A percentile compares a stretch with the other conserved stretches of the same genome.
Conservation (phyloP, 2,888 invertebrate genomes). For the Microdon myrmicae region DNA sequence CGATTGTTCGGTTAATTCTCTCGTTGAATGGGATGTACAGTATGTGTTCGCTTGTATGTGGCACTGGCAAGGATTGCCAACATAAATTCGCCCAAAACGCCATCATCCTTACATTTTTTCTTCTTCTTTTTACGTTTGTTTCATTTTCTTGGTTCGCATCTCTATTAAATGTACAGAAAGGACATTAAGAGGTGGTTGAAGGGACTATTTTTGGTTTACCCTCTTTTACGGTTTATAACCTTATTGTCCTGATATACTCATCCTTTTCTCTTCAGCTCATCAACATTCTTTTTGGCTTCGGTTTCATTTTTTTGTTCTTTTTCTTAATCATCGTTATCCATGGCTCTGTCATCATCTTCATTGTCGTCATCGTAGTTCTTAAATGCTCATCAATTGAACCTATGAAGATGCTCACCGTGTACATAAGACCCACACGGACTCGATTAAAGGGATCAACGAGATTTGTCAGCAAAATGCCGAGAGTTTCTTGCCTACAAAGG, state of each 20-base stretch:
- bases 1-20: slow-evolving; percentile 51
- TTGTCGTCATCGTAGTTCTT: slow-evolving; percentile 13
- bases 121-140: slow-evolving; percentile 4
- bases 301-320: slow-evolving; percentile 10
- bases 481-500: slow-evolving; percentile 48
- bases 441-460: slow-evolving; percentile 48
- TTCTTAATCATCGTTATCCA: slow-evolving; percentile 49
- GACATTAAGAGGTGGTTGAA: slow-evolving; percentile 27
- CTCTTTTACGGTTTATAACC: slow-evolving; percentile 53
- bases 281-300: too few species aligned
- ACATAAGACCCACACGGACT: slow-evolving; percentile 29
- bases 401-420: slow-evolving; percentile 19
- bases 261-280: too few species aligned
- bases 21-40: slow-evolving; percentile 20
- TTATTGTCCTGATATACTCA: slow-evolving; percentile 50
- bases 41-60: slow-evolving; percentile 12
- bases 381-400: slow-evolving; percentile 38
- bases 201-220: too few species aligned
- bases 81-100: slow-evolving; percentile 40
- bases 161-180: slow-evolving; percentile 42
- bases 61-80: slow-evolving; percentile 20
- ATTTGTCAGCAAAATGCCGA: slow-evolving; percentile 47
- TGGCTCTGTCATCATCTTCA: slow-evolving; percentile 33
- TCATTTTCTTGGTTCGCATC: slow-evolving; percentile 23
- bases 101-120: slow-evolving; percentile 26